A percentile compares a stretch with the other conserved stretches of the same genome.
These are phyloP conservation scores for Pachydiplax longipennis DNA, from an alignment of 2,888 invertebrate genomes.

Conservation along the genomic window DNA sequence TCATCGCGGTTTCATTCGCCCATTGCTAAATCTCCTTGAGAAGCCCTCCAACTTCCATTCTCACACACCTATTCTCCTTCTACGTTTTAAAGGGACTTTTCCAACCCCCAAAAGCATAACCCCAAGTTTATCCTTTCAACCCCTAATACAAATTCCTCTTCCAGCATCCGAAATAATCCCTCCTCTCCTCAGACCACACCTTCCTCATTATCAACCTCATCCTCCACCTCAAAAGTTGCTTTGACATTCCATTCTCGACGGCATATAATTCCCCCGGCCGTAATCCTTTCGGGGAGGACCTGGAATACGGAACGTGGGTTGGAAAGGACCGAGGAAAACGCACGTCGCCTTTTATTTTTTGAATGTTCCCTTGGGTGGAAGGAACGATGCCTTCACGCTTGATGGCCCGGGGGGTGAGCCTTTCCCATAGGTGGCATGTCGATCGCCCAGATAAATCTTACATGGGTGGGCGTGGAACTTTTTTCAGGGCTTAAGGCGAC, in stretches of 20 bases:
- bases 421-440: constrained; percentile 34
- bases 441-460: constrained; percentile 33
- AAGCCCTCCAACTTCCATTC: background rate
- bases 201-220: background rate
- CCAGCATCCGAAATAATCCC: background rate
- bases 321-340: background rate
- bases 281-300: constrained; percentile 25
- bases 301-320: constrained; percentile 25
- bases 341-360: constrained; percentile 6
- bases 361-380: constrained; percentile 14
- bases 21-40: background rate
- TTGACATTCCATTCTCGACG: constrained; percentile 41
- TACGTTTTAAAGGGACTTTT: background rate
- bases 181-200: background rate
- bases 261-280: constrained; percentile 30
- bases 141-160: background rate
- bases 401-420: background rate
- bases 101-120: background rate
- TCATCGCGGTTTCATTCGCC: background rate
- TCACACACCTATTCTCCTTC: background rate
- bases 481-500: background rate
- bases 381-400: background rate
- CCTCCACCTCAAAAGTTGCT: constrained; percentile 4
- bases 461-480: background rate
- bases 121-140: background rate